Percentiles rank a stretch among this genome's conserved stretches.
phyloP scores from a whole-genome alignment of 2,888 invertebrate genomes.

The Piscicola geometra region DNA sequence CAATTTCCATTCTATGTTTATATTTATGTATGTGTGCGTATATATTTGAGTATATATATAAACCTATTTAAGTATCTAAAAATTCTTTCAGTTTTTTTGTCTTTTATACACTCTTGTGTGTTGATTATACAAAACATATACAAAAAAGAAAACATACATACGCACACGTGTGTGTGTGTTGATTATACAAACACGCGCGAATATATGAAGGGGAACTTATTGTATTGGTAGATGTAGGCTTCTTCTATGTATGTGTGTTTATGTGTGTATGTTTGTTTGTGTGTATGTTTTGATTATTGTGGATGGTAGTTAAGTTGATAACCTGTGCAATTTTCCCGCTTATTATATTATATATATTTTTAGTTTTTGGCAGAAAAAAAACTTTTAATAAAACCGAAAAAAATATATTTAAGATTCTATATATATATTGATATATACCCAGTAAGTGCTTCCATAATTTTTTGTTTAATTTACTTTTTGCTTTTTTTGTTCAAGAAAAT shows the following conservation, averaged over 20 bases:
- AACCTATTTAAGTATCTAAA: too few relatives aligned
- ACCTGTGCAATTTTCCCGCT: slow-evolving; percentile 13
- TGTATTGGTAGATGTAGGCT: background rate
- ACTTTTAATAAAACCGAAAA: background rate
- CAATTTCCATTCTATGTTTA: too few relatives aligned
- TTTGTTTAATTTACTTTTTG: slow-evolving; percentile 6
- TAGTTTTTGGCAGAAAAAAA: background rate
- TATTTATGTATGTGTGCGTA: background rate
- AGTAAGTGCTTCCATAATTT: slow-evolving; percentile 13
- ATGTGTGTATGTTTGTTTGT: background rate
- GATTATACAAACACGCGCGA: too few relatives aligned
- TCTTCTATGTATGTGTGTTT: background rate
- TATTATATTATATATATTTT: background rate
- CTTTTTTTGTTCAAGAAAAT: background rate
- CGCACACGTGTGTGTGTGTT: background rate
- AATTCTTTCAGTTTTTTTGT: too few relatives aligned
- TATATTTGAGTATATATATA: background rate
- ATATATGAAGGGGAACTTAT: background rate
- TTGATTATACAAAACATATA: background rate
- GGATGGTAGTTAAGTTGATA: slow-evolving; percentile 12
- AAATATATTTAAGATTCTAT: background rate
- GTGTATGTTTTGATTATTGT: background rate
- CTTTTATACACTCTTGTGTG: background rate
- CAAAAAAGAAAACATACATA: background rate
- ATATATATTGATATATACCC: background rate